phyloP scores from a whole-genome alignment of 2,113 vertebrate species.

The Aix galericulata region DNA sequence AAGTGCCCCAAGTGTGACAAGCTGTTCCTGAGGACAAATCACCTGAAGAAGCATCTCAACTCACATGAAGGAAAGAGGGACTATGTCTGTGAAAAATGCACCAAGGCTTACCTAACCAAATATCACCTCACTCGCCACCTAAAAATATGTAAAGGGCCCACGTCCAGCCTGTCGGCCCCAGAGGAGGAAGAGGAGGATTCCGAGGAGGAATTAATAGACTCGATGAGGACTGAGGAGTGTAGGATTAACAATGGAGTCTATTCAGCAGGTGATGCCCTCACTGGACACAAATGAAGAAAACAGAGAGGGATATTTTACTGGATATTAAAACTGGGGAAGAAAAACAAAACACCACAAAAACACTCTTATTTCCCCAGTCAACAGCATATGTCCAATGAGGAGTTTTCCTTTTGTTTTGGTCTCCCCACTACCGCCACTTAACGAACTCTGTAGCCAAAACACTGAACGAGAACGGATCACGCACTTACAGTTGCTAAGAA shows the following conservation, averaged over 20 bases:
- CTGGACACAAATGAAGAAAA: conserved; percentile 66
- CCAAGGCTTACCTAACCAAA: conserved; percentile 96
- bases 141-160: conserved; percentile 96
- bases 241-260: conserved; percentile 63
- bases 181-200: conserved; percentile 87
- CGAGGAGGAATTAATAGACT: conserved; percentile 78
- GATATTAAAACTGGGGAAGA: background rate
- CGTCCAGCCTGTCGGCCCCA: conserved; percentile 76
- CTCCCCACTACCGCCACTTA: background rate
- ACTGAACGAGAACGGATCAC: background rate
- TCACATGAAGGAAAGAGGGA: conserved; percentile 95
- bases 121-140: conserved; percentile 97
- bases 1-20: conserved; percentile 97
- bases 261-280: conserved; percentile 63
- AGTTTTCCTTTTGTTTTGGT: background rate
- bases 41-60: conserved; percentile 97
- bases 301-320: background rate
- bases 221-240: conserved; percentile 73
- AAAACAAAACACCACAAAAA: background rate
- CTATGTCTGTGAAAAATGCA: conserved; percentile 97
- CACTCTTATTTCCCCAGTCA: background rate
- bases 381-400: background rate
- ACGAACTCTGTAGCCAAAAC: background rate
- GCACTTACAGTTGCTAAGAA: background rate
- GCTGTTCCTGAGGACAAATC: conserved; percentile 92